Evolutionary conservation across 92 coral and sea anemone species (phyloP), one percentile per base, ranked within the genome.

Genomic region (Epizoanthus ramosus): DNA sequence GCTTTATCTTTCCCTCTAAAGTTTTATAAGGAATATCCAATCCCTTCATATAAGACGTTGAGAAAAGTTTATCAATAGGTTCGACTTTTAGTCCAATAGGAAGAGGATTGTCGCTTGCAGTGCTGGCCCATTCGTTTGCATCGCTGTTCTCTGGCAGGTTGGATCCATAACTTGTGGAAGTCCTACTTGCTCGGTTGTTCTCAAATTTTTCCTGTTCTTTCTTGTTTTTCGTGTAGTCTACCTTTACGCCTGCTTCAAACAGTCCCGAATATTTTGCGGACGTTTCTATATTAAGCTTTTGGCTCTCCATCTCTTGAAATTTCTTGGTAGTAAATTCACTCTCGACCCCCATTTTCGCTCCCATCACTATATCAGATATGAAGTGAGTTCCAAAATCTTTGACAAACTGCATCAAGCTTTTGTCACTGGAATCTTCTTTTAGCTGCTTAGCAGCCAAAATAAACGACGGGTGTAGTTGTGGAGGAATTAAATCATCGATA

Each of bases 331-430:
- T 33, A 33, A 67, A 67, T 28, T 67, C 72, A 23, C 72, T 67
- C 39, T 67, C 72, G 22, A 67, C 16, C 8, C 72, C 72, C 21
- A 67, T 28, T 37, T 67, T 67, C 7, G 72, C 43, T 7, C 72
- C 72, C 72, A 67, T 67, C 3, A 3, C 33, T 4, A 67, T 21
- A 9, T 67, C 72, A 43, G 17, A 8, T 8, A 15, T 16, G 5
- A 67, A 67, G 3, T 67, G 72, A 23, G 72, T 25, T 33, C 72
- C 72, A 28, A 67, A 67, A 67, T 67, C 72, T 67, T 67, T 17
- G 52, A 67, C 31, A 67, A 67, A 67, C 17, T 33, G 50, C 52
- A 67, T 67, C 39, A 67, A 25, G 43, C 22, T 31, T 28, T 21
- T 22, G 18, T 67, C 72, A 37, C 45, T 67, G 13, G 72, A 43